phyloP scores from a whole-genome alignment of 2,113 vertebrate genomes.

The Tautogolabrus adspersus region DNA sequence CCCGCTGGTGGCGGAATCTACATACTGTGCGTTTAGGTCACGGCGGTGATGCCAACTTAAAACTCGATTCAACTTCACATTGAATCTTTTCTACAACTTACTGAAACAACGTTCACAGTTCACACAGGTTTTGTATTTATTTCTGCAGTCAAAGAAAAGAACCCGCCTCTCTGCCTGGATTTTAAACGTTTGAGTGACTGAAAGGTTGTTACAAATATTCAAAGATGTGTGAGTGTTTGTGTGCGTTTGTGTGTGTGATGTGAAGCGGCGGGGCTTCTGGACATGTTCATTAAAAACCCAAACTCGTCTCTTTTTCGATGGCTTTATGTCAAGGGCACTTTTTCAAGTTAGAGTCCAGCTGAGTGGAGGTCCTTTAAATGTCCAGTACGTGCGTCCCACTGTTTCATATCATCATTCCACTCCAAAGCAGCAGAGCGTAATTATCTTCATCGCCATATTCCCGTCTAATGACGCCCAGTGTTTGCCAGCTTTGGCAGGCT shows the following conservation, averaged over 20 bases:
- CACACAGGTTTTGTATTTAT: too few relatives aligned
- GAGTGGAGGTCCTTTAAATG: slow-evolving; percentile 32
- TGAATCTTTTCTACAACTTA: too few relatives aligned
- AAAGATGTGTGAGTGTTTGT: too few relatives aligned
- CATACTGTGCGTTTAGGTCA: too few relatives aligned
- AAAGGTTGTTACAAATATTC: too few relatives aligned
- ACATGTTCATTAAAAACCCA: slow-evolving; percentile 39
- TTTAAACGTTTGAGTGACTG: too few relatives aligned
- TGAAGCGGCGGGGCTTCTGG: slow-evolving; percentile 12
- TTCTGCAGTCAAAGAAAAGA: too few relatives aligned
- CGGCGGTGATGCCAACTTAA: too few relatives aligned
- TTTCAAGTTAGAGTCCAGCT: slow-evolving; percentile 48
- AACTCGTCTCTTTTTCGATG: slow-evolving; percentile 23
- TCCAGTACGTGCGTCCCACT: slow-evolving; percentile 37
- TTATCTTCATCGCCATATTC: slow-evolving; percentile 53
- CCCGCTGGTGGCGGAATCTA: too few relatives aligned
- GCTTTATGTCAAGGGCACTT: slow-evolving; percentile 46
- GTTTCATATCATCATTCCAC: slow-evolving; percentile 48
- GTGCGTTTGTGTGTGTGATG: background rate
- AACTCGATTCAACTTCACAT: too few relatives aligned
- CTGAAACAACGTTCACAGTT: too few relatives aligned
- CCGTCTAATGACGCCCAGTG: slow-evolving; percentile 65
- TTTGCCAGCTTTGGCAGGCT: slow-evolving; percentile 61
- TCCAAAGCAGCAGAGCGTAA: slow-evolving; percentile 53
- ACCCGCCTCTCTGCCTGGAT: too few relatives aligned